A percentile compares a stretch with the other conserved stretches of the same genome.
These are phyloP conservation scores for Tetraneura akinire DNA, from an alignment of 1,140 invertebrate genomes.

Conservation along the genomic window DNA sequence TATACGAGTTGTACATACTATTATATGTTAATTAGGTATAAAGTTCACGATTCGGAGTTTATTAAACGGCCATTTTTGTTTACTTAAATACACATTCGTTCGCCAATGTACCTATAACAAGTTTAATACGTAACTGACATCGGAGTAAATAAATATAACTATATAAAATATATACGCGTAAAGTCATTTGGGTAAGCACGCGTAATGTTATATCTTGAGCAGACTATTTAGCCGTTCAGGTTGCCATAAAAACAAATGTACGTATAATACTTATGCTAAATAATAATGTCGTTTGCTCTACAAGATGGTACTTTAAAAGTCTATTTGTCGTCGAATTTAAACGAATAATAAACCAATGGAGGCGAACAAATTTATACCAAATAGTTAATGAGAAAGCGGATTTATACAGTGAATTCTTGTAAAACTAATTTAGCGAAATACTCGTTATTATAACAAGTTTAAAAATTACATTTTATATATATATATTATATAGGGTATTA, in stretches of 20 bases:
- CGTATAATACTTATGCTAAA: not conserved
- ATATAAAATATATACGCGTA: not conserved
- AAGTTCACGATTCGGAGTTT: too few relatives aligned
- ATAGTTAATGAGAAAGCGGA: not conserved
- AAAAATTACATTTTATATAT: not conserved
- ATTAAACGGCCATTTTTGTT: too few relatives aligned
- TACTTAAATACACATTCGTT: too few relatives aligned
- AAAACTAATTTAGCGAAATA: not conserved
- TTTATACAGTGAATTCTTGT: not conserved
- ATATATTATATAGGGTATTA: too few relatives aligned
- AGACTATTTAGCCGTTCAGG: not conserved
- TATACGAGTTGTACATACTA: too few relatives aligned
- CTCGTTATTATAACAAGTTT: not conserved
- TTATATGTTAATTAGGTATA: too few relatives aligned
- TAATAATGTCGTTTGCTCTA: not conserved
- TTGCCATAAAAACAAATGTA: not conserved
- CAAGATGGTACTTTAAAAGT: not conserved
- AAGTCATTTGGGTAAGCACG: not conserved
- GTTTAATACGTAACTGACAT: too few relatives aligned
- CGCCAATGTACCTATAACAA: too few relatives aligned
- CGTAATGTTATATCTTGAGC: not conserved
- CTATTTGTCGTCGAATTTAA: not conserved
- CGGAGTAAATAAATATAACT: too few relatives aligned
- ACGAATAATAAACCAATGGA: not conserved
- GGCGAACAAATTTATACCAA: slow-evolving; percentile 3